A percentile compares a stretch with the other conserved stretches of the same genome.
These are phyloP conservation scores for Carassius gibelio DNA, from an alignment of 2,113 vertebrate species.

Conservation along the genomic window DNA sequence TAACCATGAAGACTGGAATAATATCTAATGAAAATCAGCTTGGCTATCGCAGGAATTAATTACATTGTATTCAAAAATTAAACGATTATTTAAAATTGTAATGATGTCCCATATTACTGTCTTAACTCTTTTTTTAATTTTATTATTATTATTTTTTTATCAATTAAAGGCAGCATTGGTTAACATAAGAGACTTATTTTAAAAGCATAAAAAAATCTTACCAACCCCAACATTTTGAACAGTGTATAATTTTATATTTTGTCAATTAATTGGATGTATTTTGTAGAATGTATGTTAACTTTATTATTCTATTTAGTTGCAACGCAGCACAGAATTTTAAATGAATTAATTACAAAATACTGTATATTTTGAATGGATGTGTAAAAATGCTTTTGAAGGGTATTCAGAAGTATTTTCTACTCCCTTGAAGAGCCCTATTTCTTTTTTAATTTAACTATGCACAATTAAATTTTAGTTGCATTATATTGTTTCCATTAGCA, in stretches of 20 bases:
- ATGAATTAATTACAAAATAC: background rate
- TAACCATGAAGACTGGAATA: background rate
- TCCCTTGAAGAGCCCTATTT: background rate
- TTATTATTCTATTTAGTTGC: background rate
- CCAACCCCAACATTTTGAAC: background rate
- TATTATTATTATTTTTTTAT: no score
- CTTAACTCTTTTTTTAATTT: background rate
- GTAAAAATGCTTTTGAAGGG: background rate
- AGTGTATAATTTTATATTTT: no score
- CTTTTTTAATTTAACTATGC: background rate
- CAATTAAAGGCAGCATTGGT: background rate
- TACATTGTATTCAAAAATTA: no score
- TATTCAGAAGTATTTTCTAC: background rate
- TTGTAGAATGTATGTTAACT: background rate
- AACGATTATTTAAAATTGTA: background rate
- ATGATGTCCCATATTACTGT: background rate
- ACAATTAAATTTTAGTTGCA: background rate
- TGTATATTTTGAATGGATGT: background rate
- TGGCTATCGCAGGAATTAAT: background rate
- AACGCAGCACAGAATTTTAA: background rate
- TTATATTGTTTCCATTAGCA: background rate
- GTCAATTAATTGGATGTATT: background rate
- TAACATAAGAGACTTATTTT: background rate
- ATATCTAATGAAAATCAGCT: background rate
- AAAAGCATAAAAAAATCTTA: background rate